Evolutionary conservation across 2,888 invertebrate species (phyloP).

Genomic region (Trypoxylon attenuatum): DNA sequence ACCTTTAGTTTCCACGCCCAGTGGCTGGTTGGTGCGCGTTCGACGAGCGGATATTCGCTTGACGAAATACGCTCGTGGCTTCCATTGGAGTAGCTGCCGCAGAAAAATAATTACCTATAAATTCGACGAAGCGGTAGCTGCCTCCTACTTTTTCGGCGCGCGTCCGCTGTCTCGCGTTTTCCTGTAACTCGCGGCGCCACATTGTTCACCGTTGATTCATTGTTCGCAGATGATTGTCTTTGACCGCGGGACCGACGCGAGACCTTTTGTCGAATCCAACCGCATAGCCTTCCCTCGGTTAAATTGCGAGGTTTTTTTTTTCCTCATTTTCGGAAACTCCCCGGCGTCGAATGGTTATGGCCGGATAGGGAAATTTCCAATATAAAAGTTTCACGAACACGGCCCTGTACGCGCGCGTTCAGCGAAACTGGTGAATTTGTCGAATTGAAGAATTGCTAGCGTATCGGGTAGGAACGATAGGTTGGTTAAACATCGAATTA

Average conservation of each 20-base stretch:
- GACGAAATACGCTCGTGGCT: conserved; percentile 41
- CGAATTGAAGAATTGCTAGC: not conserved
- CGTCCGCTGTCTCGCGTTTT: conserved; percentile 9
- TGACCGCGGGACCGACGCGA: conserved; percentile 21
- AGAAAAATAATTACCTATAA: conserved; percentile 71
- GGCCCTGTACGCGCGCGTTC: not conserved
- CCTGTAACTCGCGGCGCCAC: conserved; percentile 9
- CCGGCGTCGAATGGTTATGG: not conserved
- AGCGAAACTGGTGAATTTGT: not conserved
- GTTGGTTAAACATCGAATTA: not conserved
- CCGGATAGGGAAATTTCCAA: not conserved
- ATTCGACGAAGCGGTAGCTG: no score
- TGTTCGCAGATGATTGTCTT: conserved; percentile 43
- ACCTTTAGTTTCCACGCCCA: conserved; percentile 60
- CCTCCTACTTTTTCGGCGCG: no score
- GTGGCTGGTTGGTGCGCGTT: conserved; percentile 40
- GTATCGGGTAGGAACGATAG: conserved; percentile 5
- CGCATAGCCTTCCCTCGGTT: not conserved
- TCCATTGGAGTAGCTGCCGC: conserved; percentile 28
- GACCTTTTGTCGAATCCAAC: not conserved
- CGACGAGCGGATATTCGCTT: conserved; percentile 48
- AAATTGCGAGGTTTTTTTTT: not conserved
- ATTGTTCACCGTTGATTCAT: conserved; percentile 41
- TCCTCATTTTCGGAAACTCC: not conserved
- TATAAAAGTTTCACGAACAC: not conserved